Evolutionary conservation across 2,888 invertebrate species (phyloP).

Genomic region (Euspilapteryx auroguttella): DNA sequence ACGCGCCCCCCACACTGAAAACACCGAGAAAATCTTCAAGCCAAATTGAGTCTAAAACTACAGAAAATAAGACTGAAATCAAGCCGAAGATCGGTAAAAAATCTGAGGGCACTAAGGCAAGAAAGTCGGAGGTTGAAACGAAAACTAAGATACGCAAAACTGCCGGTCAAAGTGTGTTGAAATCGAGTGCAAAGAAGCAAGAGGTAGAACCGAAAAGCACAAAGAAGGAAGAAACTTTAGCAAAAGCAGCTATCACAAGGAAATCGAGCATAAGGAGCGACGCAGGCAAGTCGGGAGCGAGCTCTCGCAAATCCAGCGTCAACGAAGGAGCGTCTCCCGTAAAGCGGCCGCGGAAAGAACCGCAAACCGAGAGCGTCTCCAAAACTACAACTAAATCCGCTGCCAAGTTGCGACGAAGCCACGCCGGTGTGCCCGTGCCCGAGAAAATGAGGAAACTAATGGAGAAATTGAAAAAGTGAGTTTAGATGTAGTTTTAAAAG

Average conservation of each 20-base stretch:
- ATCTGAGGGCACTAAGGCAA: too few relatives aligned
- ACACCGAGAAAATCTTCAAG: too few relatives aligned
- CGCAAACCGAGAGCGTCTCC: neutral
- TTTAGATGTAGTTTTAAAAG: neutral
- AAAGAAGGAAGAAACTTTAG: too few relatives aligned
- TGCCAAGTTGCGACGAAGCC: conserved; percentile 17
- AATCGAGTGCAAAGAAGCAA: too few relatives aligned
- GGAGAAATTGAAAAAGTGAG: conserved; percentile 20
- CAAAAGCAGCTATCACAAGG: conserved; percentile 6
- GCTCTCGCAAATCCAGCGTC: conserved; percentile 11
- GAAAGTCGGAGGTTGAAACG: too few relatives aligned
- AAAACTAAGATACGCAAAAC: conserved; percentile 9
- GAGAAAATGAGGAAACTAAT: conserved; percentile 33
- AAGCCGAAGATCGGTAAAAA: conserved; percentile 8
- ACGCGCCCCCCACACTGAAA: conserved; percentile 26
- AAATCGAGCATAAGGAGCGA: conserved; percentile 6
- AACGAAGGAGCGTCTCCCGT: conserved; percentile 8
- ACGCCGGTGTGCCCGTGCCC: conserved; percentile 38
- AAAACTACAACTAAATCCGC: conserved; percentile 10
- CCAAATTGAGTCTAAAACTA: too few relatives aligned
- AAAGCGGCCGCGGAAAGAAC: conserved; percentile 1
- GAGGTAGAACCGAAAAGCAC: too few relatives aligned
- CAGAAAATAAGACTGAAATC: too few relatives aligned
- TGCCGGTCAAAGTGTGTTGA: conserved; percentile 12
- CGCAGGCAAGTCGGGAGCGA: conserved; percentile 9